Evolutionary conservation across 1,140 invertebrate genomes (phyloP), one percentile per base, ranked within the genome.

Genomic region (Artemia franciscana): DNA sequence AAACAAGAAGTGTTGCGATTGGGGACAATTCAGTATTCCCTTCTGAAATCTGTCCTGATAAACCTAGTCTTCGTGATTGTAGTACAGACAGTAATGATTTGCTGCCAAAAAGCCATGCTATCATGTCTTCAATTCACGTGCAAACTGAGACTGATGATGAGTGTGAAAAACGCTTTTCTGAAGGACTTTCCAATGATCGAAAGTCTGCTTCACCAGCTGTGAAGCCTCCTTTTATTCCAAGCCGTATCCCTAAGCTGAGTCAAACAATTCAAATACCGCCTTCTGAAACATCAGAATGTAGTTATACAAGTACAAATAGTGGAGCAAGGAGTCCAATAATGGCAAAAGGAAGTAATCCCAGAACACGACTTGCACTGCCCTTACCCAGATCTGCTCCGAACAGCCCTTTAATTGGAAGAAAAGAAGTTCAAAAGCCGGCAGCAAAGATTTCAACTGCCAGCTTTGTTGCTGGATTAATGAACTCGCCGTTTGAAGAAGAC

Each of bases 1-100:
- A 57, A 25, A 30, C 63, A 27, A 61, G 60, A 23, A 27, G 30
- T 28, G 28, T 60, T 1, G 69, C 57, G 60, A 25, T 26, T n/a
- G 15, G 57, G 26, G 26, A 58, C 24, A n/a, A n/a, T n/a, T 51
- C 39, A 12, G 39, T 51, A 12, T n/a, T n/a, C n/a, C 39, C 39
- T 1, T 18, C 12, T 18, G 39, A 12, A 12, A 18, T 51, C 39
- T 1, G 12, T 18, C 12, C 12, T 1, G 12, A 12, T 3, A 51
- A 51, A 51, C 1, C 39, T 15, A 3, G 39, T 51, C 12, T 51
- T 3, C 12, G 21, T 15, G 39, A 51, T 51, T 2, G 12, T 2
- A 18, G 39, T 15, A 51, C 39, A 18, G 39, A 51, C 21, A 51
- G 39, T 3, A 15, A 18, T 51, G 12, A 15, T 18, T 18, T 18